Evolutionary conservation across 2,797 vertebrate genomes (phyloP), one percentile per base, ranked within the genome.

Genomic region (Chelon labrosus): DNA sequence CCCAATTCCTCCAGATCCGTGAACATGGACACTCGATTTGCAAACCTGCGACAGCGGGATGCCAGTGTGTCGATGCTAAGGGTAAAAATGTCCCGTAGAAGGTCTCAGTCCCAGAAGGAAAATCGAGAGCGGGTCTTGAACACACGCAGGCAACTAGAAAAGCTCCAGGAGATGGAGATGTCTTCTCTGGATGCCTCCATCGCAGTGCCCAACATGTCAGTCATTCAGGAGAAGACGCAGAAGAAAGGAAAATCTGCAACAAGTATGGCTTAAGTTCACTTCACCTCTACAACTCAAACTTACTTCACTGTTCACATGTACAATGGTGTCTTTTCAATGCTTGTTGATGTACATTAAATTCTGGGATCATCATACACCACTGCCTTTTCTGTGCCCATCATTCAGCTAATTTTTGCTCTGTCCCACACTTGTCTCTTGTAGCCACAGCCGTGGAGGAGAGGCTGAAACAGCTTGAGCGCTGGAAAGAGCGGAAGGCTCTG

Each of bases 401-500:
- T 35, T 35, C 7, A 6, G n/a, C 10, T 47, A 14, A 70, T 61
- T 41, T 51, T 25, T 74, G 10, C 3, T n/a, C 5, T 4, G 37
- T 10, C 19, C 16, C 8, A 11, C 7, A 10, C 46, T 13, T 68
- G 10, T 68, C 59, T 76, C 8, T 52, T 31, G 27, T 74, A 95
- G 96, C 88, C 74, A 55, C 35, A 42, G 63, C 80, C 1, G 68
- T 41, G 12, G 91, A 90, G 10, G 89, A 96, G 42, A 93, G 96
- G 65, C 50, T 85, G 68, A 95, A 95, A 71, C 95, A 96, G 94
- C 96, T 99, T 0, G 93, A 94, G 55, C 96, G 96, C 47, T 99
- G 96, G 91, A 98, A 97, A 77, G 97, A 96, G 22, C 95, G 96
- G 1, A 99, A 98, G 68, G 91, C 94, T 7, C 94, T 97, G 2